phyloP scores from a whole-genome alignment of 1,140 invertebrate species.

The Micrasema minimum region DNA sequence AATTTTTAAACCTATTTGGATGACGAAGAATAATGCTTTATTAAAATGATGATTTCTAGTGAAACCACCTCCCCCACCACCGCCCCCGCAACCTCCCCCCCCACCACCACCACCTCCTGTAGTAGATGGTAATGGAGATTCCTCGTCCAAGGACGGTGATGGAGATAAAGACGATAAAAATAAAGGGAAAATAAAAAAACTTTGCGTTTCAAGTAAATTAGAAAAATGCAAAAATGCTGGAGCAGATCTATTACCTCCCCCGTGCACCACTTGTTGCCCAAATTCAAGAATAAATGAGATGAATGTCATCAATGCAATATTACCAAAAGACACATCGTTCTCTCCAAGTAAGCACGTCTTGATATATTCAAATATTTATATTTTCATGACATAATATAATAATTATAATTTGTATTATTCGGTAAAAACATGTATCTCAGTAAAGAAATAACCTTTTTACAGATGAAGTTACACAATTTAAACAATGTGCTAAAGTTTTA shows the following conservation, averaged over 20 bases:
- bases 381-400: too few relatives aligned
- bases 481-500: slow-evolving; percentile 22
- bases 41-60: too few relatives aligned
- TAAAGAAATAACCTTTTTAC: too few relatives aligned
- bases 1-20: too few relatives aligned
- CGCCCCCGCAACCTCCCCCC: too few relatives aligned
- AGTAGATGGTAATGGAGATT: too few relatives aligned
- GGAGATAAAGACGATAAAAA: not conserved
- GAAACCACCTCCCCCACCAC: too few relatives aligned
- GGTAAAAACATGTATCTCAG: too few relatives aligned
- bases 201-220: slow-evolving; percentile 32
- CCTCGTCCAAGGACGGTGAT: not conserved
- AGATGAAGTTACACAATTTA: slow-evolving; percentile 17
- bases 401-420: too few relatives aligned
- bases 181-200: slow-evolving; percentile 11
- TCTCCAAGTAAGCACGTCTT: slow-evolving; percentile 6
- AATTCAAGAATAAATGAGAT: slow-evolving; percentile 5
- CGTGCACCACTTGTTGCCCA: not conserved
- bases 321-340: slow-evolving; percentile 15
- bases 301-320: slow-evolving; percentile 9
- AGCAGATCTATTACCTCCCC: not conserved
- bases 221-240: slow-evolving; percentile 17
- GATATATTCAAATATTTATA: not conserved
- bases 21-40: too few relatives aligned
- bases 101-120: too few relatives aligned